Evolutionary conservation across 2,113 vertebrate species (phyloP).

Genomic region (Podocnemis expansa): DNA sequence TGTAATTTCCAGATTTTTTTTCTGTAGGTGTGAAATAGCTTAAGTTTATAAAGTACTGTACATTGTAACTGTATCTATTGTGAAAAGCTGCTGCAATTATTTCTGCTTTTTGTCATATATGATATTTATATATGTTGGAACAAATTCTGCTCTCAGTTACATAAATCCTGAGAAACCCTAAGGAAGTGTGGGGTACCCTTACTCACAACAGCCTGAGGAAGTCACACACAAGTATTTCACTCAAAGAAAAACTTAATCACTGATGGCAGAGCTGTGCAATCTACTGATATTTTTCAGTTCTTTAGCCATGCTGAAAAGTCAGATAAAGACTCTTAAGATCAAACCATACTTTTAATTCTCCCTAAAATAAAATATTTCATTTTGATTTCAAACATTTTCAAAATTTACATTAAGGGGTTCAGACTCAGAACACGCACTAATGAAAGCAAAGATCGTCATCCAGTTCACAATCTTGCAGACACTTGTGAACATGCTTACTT

Average conservation of each 20-base stretch:
- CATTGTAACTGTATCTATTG: slow-evolving; percentile 7
- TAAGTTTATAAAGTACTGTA: background rate
- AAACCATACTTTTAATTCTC: background rate
- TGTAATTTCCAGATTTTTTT: background rate
- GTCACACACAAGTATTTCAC: background rate
- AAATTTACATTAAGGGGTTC: background rate
- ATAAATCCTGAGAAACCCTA: background rate
- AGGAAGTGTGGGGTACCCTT: background rate
- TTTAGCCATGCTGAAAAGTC: background rate
- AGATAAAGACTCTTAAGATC: background rate
- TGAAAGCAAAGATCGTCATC: no score
- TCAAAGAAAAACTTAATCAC: background rate
- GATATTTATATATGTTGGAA: background rate
- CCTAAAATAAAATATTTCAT: background rate
- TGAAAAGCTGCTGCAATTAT: background rate
- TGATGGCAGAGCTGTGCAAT: background rate
- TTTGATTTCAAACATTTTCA: background rate
- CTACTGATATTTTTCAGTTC: background rate
- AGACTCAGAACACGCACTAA: background rate
- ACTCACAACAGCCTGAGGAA: background rate
- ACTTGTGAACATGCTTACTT: background rate
- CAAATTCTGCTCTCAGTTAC: background rate
- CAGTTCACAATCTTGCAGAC: background rate
- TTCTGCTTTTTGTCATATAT: background rate
- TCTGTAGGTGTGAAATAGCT: background rate